Percentiles rank a stretch among this genome's conserved stretches.
Conservation (phyloP, 2,113 vertebrate species). For the Callithrix jacchus region DNA sequence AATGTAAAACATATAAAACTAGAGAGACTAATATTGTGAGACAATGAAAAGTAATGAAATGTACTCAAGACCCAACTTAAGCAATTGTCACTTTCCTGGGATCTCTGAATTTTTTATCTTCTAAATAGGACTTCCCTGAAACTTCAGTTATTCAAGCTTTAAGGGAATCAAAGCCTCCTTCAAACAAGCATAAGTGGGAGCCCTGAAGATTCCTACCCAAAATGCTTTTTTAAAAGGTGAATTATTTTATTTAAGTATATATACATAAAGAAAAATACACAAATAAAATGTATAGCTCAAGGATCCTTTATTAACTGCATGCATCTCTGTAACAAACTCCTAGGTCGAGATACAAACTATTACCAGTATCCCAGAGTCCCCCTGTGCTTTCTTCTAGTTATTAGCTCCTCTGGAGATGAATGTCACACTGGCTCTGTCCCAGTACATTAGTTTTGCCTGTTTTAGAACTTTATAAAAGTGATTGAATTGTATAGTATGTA, state of each 20-base stretch:
- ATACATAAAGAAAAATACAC: background rate
- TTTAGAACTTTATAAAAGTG: background rate
- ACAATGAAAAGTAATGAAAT: background rate
- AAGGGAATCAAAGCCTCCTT: background rate
- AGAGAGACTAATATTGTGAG: background rate
- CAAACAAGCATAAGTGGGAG: background rate
- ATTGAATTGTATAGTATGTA: background rate
- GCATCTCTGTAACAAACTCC: background rate
- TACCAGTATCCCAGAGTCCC: background rate
- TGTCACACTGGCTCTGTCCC: background rate
- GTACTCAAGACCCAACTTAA: background rate
- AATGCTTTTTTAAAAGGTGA: background rate
- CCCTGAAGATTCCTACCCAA: background rate
- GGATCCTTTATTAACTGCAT: background rate
- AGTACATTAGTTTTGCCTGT: background rate
- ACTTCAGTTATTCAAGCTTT: background rate
- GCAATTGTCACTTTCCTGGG: background rate
- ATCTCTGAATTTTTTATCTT: background rate
- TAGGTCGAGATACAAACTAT: background rate
- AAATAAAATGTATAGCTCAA: background rate
- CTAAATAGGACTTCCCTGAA: background rate
- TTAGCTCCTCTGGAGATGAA: background rate
- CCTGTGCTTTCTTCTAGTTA: background rate
- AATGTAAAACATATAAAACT: slow-evolving; percentile 24
- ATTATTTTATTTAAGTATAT: background rate